Conservation (phyloP, 1,140 invertebrate genomes). For the Cherax quadricarinatus region DNA sequence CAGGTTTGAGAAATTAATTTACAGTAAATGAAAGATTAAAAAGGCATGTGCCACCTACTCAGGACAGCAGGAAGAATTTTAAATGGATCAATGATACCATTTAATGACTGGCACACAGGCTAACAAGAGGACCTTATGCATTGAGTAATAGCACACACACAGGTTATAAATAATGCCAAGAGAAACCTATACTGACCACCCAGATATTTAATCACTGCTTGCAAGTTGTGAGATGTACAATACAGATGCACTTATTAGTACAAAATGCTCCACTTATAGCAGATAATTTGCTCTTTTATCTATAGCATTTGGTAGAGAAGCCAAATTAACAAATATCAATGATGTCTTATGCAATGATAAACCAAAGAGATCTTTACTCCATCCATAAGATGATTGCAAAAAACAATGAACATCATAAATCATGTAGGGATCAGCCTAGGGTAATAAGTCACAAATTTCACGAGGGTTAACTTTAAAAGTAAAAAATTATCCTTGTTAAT, state of each 20-base stretch:
- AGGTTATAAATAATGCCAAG: conserved; percentile 18
- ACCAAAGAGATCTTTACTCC: no score
- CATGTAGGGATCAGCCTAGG: no score
- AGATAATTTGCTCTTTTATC: no score
- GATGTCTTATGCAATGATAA: no score
- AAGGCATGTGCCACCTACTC: not conserved
- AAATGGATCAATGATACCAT: not conserved
- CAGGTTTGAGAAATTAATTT: not conserved
- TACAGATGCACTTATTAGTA: conserved; percentile 2
- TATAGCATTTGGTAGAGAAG: no score
- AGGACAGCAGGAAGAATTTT: not conserved
- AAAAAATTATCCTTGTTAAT: no score
- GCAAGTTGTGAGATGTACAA: conserved; percentile 12
- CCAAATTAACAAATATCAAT: no score
- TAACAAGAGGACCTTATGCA: not conserved
- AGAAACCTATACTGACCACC: conserved; percentile 26
- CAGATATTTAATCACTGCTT: conserved; percentile 38
- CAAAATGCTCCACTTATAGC: not conserved
- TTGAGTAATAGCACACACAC: not conserved
- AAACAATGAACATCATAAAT: no score
- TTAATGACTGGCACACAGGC: not conserved
- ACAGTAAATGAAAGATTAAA: not conserved
- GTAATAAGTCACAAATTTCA: no score
- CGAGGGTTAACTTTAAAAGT: no score
- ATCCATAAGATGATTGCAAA: no score